Conservation (phyloP, 2,888 invertebrate genomes). For the Amorpha juglandis region DNA sequence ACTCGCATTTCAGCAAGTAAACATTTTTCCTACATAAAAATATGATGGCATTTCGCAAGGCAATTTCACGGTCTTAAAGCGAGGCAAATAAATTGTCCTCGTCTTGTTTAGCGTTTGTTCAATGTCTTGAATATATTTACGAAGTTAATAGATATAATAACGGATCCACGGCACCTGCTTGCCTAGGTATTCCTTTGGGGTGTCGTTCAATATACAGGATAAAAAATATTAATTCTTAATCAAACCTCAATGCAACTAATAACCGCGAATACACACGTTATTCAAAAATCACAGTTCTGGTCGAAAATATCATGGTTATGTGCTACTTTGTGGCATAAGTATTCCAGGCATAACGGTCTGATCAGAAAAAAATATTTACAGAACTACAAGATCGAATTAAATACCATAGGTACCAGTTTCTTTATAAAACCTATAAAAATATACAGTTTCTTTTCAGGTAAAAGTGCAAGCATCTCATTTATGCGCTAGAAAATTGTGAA, state of each 20-base stretch:
- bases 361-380: too few relatives aligned
- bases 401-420: too few relatives aligned
- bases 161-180: background rate
- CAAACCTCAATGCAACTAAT: too few relatives aligned
- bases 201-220: background rate
- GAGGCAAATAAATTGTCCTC: conserved; percentile 21
- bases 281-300: too few relatives aligned
- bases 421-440: too few relatives aligned
- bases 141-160: conserved; percentile 8
- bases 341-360: too few relatives aligned
- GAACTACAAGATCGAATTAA: too few relatives aligned
- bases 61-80: conserved; percentile 24
- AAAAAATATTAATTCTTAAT: too few relatives aligned
- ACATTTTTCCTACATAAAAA: conserved; percentile 19
- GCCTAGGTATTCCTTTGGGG: background rate
- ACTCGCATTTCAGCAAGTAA: background rate
- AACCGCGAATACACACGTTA: too few relatives aligned
- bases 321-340: too few relatives aligned
- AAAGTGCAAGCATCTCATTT: background rate
- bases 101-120: conserved; percentile 7
- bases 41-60: conserved; percentile 25
- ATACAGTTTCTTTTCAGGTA: background rate
- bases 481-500: background rate
- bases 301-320: too few relatives aligned
- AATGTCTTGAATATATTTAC: conserved; percentile 8